Percentiles rank a stretch among this genome's conserved stretches.
phyloP scores from a whole-genome alignment of 2,888 invertebrate genomes.

The Bursaphelenchus okinawaensis region DNA sequence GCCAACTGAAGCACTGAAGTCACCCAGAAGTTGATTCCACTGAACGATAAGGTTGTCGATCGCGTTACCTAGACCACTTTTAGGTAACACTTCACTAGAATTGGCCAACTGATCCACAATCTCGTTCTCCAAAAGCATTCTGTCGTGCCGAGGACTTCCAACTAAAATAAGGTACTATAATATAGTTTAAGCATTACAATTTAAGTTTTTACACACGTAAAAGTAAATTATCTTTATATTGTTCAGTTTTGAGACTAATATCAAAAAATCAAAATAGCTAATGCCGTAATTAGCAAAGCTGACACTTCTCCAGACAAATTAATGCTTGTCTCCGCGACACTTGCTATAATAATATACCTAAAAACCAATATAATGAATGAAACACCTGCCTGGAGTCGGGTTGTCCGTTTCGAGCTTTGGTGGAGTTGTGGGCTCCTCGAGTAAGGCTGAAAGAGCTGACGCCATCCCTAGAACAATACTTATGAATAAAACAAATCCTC shows the following conservation, averaged over 20 bases:
- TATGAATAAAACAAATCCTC: too few species aligned
- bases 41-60: slow-evolving; percentile 22
- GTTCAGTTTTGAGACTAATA: too few species aligned
- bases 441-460: neutral
- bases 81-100: neutral
- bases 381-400: neutral
- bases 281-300: too few species aligned
- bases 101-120: neutral
- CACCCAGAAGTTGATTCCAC: slow-evolving; percentile 27
- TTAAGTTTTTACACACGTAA: too few species aligned
- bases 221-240: too few species aligned
- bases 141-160: neutral
- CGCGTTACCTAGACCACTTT: slow-evolving; percentile 20
- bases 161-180: neutral
- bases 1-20: slow-evolving; percentile 21
- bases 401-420: neutral
- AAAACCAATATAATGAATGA: neutral
- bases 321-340: too few species aligned
- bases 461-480: neutral
- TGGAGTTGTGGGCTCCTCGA: neutral
- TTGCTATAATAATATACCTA: too few species aligned
- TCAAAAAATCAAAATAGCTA: too few species aligned
- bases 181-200: neutral
- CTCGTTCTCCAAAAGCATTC: neutral
- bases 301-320: too few species aligned